Base-by-base conservation (phyloP, 2,888 invertebrate species). In the Synanthedon tipuliformis region DNA sequence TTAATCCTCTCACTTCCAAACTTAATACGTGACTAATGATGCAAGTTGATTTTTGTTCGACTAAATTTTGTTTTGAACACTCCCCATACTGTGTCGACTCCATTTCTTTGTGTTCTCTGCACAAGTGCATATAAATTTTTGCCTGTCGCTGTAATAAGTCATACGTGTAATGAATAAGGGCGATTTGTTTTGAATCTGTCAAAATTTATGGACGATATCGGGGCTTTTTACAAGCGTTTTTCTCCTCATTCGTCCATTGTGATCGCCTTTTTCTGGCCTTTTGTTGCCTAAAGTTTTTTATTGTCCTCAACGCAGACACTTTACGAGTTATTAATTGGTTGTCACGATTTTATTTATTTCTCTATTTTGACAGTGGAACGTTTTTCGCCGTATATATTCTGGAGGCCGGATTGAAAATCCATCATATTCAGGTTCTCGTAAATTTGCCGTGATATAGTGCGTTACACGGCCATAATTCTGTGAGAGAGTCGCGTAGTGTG, bases 321-420 rank as follows among this genome's bases (percentile, higher is more conserved):
- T 87, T 87, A 86, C 85, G 85, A 86, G 86, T 85, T 88, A 88
- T 88, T 88, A 88, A 88, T 88, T 87, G 86, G 81, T 80, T 85
- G 88, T 87, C 88, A 80, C 72, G 70, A 71, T 73, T 79, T 84
- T 85, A 85, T 88, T 87, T 86, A 86, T 87, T 82, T 84, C 84
- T 84, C 82, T 86, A 87, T 87, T 85, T 87, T 86, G 87, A 84
- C 81, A 79, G 71, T 72, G 74, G 69, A 71, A 67, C 76, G 74
- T 83, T 83, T 85, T 84, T 82, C 81, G 81, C 66, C 78, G 75
- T 86, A 82, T 78, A 84, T 60, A 56, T 82, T 77, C 79, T 74
- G 74, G 74, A 67, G 75, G 74, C 72, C 61, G 85, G 83, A 87
- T 87, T 87, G 87, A 87, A 87, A 86, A 87, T 87, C 87, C 85